Percentiles rank a stretch among this genome's conserved stretches.
These are phyloP conservation scores for Octopus sinensis DNA, from an alignment of 1,140 invertebrate genomes.

Conservation along the genomic window DNA sequence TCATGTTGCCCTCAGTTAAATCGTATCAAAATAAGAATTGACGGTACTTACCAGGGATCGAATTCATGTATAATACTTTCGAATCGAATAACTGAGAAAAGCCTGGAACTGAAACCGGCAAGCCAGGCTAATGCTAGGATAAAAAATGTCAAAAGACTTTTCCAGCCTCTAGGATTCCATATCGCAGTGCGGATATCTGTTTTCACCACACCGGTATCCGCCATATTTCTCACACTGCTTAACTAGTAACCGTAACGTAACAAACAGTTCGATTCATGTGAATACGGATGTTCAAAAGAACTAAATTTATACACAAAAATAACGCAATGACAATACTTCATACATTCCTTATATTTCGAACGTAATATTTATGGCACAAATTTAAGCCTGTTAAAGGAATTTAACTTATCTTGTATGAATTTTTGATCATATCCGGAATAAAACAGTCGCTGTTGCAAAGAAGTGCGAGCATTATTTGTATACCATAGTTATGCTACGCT, in stretches of 20 bases:
- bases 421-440: not conserved
- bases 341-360: not conserved
- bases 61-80: constrained; percentile 99
- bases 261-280: not conserved
- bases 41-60: constrained; percentile 87
- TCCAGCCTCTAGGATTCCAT: constrained; percentile 59
- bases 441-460: not conserved
- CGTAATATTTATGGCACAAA: not conserved
- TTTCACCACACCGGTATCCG: constrained; percentile 52
- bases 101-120: constrained; percentile 91
- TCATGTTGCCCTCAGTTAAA: not conserved
- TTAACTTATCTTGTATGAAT: not conserved
- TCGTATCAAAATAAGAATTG: not conserved
- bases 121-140: constrained; percentile 92
- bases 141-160: constrained; percentile 70
- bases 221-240: constrained; percentile 39
- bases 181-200: constrained; percentile 49
- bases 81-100: constrained; percentile 98
- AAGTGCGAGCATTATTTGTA: not conserved
- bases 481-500: not conserved
- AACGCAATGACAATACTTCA: not conserved
- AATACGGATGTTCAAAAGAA: not conserved
- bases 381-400: not conserved
- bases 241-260: not conserved
- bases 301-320: not conserved